phyloP scores from a whole-genome alignment of 37 sponge, comb jelly and placozoan species.

The Eunapius fragilis region DNA sequence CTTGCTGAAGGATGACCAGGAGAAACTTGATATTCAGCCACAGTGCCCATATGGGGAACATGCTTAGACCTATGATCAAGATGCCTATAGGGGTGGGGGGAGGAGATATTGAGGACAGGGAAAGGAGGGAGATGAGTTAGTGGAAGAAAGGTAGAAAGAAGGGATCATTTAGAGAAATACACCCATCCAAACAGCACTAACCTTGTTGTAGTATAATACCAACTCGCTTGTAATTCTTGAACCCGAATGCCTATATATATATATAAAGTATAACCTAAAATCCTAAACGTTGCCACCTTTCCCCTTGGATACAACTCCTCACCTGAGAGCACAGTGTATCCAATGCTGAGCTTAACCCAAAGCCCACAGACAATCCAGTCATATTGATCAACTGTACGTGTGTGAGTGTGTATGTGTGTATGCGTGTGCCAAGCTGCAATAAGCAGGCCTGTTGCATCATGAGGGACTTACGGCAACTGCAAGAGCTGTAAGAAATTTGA shows the following conservation, averaged over 20 bases:
- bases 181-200: background rate
- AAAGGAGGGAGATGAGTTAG: background rate
- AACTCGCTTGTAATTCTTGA: background rate
- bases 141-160: background rate
- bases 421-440: background rate
- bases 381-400: background rate
- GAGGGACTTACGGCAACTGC: background rate
- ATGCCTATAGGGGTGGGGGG: no score
- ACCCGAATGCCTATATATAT: background rate
- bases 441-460: background rate
- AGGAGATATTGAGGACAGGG: background rate
- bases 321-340: background rate
- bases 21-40: background rate
- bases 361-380: background rate
- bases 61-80: background rate
- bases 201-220: background rate
- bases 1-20: background rate
- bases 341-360: background rate
- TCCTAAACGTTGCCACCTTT: no score
- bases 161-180: background rate
- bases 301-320: background rate
- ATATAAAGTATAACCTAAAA: background rate
- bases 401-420: background rate
- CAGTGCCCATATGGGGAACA: background rate
- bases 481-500: no score